Evolutionary conservation across 2,113 vertebrate species (phyloP).

Genomic region (Acrocephalus arundinaceus): DNA sequence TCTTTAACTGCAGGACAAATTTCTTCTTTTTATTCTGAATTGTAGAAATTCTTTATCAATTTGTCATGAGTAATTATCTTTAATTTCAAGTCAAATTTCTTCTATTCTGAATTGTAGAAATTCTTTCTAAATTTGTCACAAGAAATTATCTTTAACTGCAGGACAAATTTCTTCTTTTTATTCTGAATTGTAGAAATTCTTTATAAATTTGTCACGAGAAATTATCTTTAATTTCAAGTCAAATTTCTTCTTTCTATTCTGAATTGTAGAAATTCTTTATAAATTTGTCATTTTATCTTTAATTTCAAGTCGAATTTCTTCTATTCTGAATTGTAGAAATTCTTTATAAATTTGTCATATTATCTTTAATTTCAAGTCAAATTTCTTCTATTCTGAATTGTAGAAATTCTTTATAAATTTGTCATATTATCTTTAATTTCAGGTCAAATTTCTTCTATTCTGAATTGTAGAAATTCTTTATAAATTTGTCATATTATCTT

Average conservation of each 20-base stretch:
- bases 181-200: too few relatives aligned
- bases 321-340: background rate
- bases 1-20: accelerated
- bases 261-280: too few relatives aligned
- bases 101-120: background rate
- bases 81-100: background rate
- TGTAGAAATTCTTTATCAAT: too few relatives aligned
- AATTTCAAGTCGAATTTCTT: background rate
- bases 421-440: background rate
- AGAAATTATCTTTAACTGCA: background rate
- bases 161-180: background rate
- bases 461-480: background rate
- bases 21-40: background rate
- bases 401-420: too few relatives aligned
- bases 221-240: too few relatives aligned
- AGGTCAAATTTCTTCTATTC: background rate
- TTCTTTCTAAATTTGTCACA: too few relatives aligned
- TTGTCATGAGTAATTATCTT: background rate
- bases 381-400: background rate
- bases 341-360: background rate
- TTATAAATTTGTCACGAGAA: too few relatives aligned
- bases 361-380: accelerated
- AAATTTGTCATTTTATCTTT: background rate
- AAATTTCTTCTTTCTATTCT: too few relatives aligned
- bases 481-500: background rate